A percentile compares a stretch with the other conserved stretches of the same genome.
phyloP scores from a whole-genome alignment of 2,113 vertebrate species.

The Patagioenas fasciata region DNA sequence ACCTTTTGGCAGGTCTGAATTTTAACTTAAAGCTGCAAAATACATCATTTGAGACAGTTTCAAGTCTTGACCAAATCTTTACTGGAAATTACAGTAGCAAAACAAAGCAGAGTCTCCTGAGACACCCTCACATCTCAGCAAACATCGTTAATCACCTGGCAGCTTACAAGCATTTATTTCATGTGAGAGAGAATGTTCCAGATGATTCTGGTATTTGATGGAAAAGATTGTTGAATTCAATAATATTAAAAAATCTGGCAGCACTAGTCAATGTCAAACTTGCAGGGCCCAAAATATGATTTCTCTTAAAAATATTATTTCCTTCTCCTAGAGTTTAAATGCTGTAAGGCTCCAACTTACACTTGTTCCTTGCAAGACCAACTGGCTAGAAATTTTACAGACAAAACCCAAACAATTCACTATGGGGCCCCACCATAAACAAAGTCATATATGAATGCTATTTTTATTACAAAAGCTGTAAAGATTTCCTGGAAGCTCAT shows the following conservation, averaged over 20 bases:
- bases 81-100: constrained; percentile 74
- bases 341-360: neutral
- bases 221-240: constrained; percentile 42
- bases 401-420: constrained; percentile 45
- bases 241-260: constrained; percentile 51
- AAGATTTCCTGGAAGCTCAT: constrained; percentile 57
- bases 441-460: constrained; percentile 38
- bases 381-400: constrained; percentile 14
- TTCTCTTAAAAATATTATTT: constrained; percentile 44
- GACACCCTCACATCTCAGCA: constrained; percentile 42
- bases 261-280: neutral
- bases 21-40: constrained; percentile 73
- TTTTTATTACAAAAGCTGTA: constrained; percentile 50
- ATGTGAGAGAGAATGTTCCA: constrained; percentile 11
- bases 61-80: constrained; percentile 64
- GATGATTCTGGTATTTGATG: constrained; percentile 56
- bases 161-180: constrained; percentile 26
- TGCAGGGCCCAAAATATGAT: constrained; percentile 24
- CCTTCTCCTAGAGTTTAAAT: neutral
- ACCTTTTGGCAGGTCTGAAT: constrained; percentile 57
- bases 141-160: constrained; percentile 66
- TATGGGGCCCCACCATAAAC: constrained; percentile 37
- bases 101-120: constrained; percentile 58
- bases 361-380: constrained; percentile 27
- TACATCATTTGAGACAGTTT: constrained; percentile 68